Conservation (phyloP, 2,888 invertebrate species). For the Dicroscelio sp. region DNA sequence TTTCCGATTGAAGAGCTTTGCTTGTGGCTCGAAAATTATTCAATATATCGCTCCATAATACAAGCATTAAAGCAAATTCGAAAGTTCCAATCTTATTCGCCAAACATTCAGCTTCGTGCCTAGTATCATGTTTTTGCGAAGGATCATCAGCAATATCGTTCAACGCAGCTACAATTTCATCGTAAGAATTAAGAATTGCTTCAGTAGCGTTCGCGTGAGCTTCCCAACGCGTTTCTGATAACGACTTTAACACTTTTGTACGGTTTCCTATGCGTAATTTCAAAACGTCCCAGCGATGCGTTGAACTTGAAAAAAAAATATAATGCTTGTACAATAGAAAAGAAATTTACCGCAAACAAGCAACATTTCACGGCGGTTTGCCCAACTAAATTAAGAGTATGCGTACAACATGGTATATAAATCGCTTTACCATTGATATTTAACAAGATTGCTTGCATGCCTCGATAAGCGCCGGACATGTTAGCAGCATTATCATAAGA, state of each 20-base stretch:
- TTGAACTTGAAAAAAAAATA: slow-evolving; percentile 57
- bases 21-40: no score
- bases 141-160: no score
- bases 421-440: slow-evolving; percentile 69
- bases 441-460: slow-evolving; percentile 87
- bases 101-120: no score
- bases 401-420: slow-evolving; percentile 74
- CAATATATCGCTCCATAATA: no score
- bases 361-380: slow-evolving; percentile 76
- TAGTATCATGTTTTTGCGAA: no score
- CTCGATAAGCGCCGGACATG: slow-evolving; percentile 87
- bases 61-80: no score
- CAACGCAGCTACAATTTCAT: no score
- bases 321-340: slow-evolving; percentile 53
- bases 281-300: slow-evolving; percentile 48
- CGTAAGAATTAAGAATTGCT: slow-evolving; percentile 27
- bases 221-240: slow-evolving; percentile 59
- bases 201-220: slow-evolving; percentile 27
- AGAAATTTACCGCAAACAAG: slow-evolving; percentile 69
- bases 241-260: slow-evolving; percentile 8
- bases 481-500: slow-evolving; percentile 89
- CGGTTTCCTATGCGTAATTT: neutral
- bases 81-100: no score
- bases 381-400: slow-evolving; percentile 80
- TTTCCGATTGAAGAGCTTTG: no score